phyloP scores from a whole-genome alignment of 2,888 invertebrate species.

The Odontomyia ornata region DNA sequence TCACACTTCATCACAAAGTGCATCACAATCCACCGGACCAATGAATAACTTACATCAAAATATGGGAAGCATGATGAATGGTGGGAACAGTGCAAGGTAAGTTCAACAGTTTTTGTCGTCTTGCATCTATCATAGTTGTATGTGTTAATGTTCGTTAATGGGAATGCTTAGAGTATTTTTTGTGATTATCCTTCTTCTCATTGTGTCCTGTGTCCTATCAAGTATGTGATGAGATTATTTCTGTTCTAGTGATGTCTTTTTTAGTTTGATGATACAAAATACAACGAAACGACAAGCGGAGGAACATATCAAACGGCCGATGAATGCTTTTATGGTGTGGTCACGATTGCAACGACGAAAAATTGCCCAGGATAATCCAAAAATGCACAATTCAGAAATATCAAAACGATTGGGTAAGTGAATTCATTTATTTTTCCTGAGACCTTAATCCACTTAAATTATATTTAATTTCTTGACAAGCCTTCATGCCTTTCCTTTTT shows the following conservation, averaged over 20 bases:
- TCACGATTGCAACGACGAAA: conserved; percentile 90
- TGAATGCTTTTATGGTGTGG: conserved; percentile 99
- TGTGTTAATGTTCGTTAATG: not conserved
- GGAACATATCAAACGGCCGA: conserved; percentile 94
- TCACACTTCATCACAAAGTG: conserved; percentile 57
- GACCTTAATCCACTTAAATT: no score
- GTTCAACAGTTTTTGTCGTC: not conserved
- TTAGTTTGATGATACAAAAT: conserved; percentile 64
- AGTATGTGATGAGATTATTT: conserved; percentile 45
- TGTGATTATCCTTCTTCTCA: not conserved
- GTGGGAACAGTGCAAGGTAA: conserved; percentile 63
- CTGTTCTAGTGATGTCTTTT: conserved; percentile 61
- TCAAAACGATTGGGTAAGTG: conserved; percentile 88
- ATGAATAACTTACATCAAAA: conserved; percentile 64
- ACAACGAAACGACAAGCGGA: conserved; percentile 70
- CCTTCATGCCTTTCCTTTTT: no score
- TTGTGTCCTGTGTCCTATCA: conserved; percentile 25
- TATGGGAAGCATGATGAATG: conserved; percentile 64
- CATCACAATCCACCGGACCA: conserved; percentile 56
- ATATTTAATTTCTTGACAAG: no score
- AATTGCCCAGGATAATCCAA: conserved; percentile 97
- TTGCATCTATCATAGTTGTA: not conserved
- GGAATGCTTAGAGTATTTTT: not conserved
- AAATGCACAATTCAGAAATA: conserved; percentile 98
- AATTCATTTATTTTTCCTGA: no score